Evolutionary conservation across 2,797 vertebrate species (phyloP), one percentile per base, ranked within the genome.

Genomic region (Euthynnus affinis): DNA sequence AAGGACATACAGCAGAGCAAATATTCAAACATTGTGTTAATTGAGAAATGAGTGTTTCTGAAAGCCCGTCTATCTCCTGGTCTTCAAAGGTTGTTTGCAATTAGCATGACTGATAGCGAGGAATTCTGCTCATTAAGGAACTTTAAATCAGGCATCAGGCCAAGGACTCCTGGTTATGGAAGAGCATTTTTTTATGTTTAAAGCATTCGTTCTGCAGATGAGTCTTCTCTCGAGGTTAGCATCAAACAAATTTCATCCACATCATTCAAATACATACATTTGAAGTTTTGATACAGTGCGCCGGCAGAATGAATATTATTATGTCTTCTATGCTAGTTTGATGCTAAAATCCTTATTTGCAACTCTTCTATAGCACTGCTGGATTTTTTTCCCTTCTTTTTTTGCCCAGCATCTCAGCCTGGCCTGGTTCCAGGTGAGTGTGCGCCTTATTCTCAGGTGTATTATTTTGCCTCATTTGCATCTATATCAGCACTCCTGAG

Each of bases 401-500:
- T 9, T 37, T 27, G 71, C 71, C 63, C 65, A 55, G 44, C 22
- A 37, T 52, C 32, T 29, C 46, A 55, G 18, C 40, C 44, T 79
- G 74, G 76, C 57, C 6, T 7, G 5, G 13, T 25, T 82, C 76
- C 82, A 86, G 63, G 32, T 71, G 52, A 67, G 17, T 48, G 46
- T 60, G n/a, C 55, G 27, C 44, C 18, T 81, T 69, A 67, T 84
- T 82, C 68, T 75, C 73, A 60, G 34, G 78, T 75, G 76, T 78
- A 80, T 78, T 74, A 76, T 66, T 86, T 62, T 76, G 63, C 27
- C 58, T 51, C 42, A 86, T 92, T 86, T 87, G 67, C 80, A 83
- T 86, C 42, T 15, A 69, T 40, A 78, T 75, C 76, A 78, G 65
- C 79, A 52, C 62, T 65, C 34, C 46, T 25, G 65, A 70, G 68